Evolutionary conservation across 2,888 invertebrate genomes (phyloP).

Genomic region (Ceraclea dissimilis): DNA sequence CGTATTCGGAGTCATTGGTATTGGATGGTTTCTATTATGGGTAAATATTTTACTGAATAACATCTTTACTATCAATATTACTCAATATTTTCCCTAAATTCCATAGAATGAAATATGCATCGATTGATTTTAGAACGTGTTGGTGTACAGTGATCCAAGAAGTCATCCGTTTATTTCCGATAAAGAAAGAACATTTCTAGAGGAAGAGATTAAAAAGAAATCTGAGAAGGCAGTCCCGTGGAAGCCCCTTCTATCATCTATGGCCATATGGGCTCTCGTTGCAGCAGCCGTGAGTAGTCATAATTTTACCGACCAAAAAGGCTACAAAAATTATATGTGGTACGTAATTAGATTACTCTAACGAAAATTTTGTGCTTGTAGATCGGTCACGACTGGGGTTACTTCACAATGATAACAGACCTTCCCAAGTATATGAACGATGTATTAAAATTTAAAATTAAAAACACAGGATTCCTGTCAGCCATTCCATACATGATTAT

Average conservation of each 20-base stretch:
- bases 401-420: slow-evolving; percentile 64
- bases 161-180: slow-evolving; percentile 69
- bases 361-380: slow-evolving; percentile 31
- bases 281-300: slow-evolving; percentile 53
- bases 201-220: slow-evolving; percentile 55
- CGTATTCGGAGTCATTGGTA: slow-evolving; percentile 66
- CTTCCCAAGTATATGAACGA: slow-evolving; percentile 64
- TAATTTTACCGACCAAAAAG: too few species aligned
- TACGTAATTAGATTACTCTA: too few species aligned
- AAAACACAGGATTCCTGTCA: slow-evolving; percentile 54
- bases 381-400: slow-evolving; percentile 63
- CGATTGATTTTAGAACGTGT: slow-evolving; percentile 39
- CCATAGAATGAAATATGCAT: too few species aligned
- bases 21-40: slow-evolving; percentile 66
- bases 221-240: slow-evolving; percentile 53
- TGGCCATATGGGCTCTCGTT: slow-evolving; percentile 68
- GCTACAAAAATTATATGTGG: too few species aligned
- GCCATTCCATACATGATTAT: slow-evolving; percentile 59
- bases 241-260: slow-evolving; percentile 59
- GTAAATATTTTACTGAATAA: slow-evolving; percentile 36
- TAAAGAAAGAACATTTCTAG: slow-evolving; percentile 60
- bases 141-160: slow-evolving; percentile 61
- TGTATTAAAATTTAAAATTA: slow-evolving; percentile 57
- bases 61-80: too few species aligned
- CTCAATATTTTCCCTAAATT: too few species aligned